Conservation (phyloP, 2,888 invertebrate species). For the Nomada ruficornis region DNA sequence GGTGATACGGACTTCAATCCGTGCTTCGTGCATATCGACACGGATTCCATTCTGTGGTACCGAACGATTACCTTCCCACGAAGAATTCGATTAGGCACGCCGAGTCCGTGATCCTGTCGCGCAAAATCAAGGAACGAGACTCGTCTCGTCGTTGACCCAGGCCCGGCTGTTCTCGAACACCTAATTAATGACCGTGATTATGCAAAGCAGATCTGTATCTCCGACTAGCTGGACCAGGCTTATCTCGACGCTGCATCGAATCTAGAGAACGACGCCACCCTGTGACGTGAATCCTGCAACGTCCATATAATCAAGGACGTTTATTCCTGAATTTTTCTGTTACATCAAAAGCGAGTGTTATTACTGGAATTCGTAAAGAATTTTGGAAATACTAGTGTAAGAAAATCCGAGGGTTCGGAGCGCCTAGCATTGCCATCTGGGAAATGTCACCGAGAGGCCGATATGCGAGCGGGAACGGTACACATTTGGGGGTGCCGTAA, state of each 20-base stretch:
- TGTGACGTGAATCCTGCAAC: conserved; percentile 3
- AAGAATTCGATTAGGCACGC: conserved; percentile 77
- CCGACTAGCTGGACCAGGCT: conserved; percentile 13
- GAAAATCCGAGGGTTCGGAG: too few relatives aligned
- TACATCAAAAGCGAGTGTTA: not conserved
- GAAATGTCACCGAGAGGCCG: too few relatives aligned
- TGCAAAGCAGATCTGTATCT: conserved; percentile 57
- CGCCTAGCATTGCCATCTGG: too few relatives aligned
- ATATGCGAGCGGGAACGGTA: too few relatives aligned
- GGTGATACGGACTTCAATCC: conserved; percentile 37
- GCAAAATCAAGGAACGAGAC: conserved; percentile 37
- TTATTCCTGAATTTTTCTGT: not conserved
- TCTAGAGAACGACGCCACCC: not conserved
- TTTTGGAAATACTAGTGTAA: too few relatives aligned
- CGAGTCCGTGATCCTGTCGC: conserved; percentile 55
- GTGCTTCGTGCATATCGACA: conserved; percentile 24
- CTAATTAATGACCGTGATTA: conserved; percentile 65
- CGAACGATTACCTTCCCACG: conserved; percentile 72
- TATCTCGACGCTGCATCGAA: conserved; percentile 26
- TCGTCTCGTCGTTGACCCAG: conserved; percentile 46
- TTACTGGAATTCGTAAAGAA: too few relatives aligned
- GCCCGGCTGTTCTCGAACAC: conserved; percentile 17
- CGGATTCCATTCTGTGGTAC: conserved; percentile 33
- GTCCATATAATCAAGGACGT: conserved; percentile 39
- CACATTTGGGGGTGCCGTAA: too few relatives aligned